Evolutionary conservation across 2,888 invertebrate genomes (phyloP).

Genomic region (Choreutis nemorana): DNA sequence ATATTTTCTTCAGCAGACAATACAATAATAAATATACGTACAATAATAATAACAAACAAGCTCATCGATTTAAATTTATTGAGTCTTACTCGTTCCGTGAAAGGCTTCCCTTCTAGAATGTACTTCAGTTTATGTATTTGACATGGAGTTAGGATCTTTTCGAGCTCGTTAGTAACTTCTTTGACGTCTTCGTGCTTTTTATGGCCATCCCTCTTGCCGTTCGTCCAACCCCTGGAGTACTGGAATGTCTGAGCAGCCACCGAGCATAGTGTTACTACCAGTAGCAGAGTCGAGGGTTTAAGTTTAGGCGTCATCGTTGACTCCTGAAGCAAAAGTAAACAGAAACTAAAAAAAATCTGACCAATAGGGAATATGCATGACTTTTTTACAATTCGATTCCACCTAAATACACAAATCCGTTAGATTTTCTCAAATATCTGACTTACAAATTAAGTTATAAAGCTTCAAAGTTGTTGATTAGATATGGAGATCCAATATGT

Average conservation of each 20-base stretch:
- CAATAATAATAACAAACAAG: not conserved
- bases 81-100: constrained; percentile 43
- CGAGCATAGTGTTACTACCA: constrained; percentile 46
- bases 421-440: too few species aligned
- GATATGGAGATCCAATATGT: too few species aligned
- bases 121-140: constrained; percentile 58
- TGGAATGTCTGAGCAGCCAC: constrained; percentile 75
- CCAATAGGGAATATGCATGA: too few species aligned
- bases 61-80: constrained; percentile 1
- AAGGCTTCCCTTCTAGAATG: constrained; percentile 54
- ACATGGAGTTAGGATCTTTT: constrained; percentile 48
- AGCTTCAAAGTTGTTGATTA: too few species aligned
- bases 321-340: too few species aligned
- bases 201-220: constrained; percentile 68
- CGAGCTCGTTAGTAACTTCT: constrained; percentile 27
- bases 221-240: constrained; percentile 81
- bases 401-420: too few species aligned
- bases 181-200: constrained; percentile 20
- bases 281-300: constrained; percentile 21
- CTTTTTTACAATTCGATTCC: too few species aligned
- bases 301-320: constrained; percentile 38
- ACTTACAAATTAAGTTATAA: too few species aligned
- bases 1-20: not conserved
- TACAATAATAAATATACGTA: not conserved
- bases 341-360: too few species aligned